These are phyloP conservation scores for Tachyglossus aculeatus DNA, from an alignment of 2,797 vertebrate genomes.

Conservation along the genomic window DNA sequence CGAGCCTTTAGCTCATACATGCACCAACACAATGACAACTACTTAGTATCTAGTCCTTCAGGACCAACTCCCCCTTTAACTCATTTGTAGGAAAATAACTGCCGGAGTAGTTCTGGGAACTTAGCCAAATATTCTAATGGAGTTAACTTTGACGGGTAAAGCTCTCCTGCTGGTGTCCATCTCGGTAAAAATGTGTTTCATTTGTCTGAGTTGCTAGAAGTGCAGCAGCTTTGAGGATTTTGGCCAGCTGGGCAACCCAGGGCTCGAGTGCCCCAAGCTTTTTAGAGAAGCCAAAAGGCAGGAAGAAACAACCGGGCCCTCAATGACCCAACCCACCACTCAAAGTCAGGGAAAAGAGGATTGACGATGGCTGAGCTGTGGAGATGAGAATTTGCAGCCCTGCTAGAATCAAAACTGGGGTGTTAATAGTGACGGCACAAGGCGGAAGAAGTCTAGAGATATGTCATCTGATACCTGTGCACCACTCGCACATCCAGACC, in stretches of 20 bases:
- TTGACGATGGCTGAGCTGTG: slow-evolving; percentile 13
- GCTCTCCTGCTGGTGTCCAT: not conserved
- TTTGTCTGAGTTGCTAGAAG: not conserved
- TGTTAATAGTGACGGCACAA: slow-evolving; percentile 23
- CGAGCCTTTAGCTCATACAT: not conserved
- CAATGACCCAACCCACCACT: slow-evolving; percentile 4
- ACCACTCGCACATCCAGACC: slow-evolving; percentile 2
- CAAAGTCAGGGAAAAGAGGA: slow-evolving; percentile 24
- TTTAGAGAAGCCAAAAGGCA: slow-evolving; percentile 9
- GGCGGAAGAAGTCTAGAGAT: not conserved
- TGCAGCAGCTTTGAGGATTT: no score
- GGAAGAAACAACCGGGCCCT: slow-evolving; percentile 1
- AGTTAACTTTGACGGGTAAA: slow-evolving; percentile 1
- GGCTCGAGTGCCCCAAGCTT: not conserved
- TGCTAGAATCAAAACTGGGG: slow-evolving; percentile 15
- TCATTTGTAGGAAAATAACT: not conserved
- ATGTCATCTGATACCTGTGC: not conserved
- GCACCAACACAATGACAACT: not conserved
- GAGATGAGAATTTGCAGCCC: not conserved
- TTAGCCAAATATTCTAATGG: not conserved
- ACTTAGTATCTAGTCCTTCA: not conserved
- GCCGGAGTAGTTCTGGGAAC: not conserved
- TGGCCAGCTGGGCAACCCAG: not conserved
- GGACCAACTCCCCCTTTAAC: not conserved
- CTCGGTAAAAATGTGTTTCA: slow-evolving; percentile 8